Base-by-base conservation (phyloP, 2,888 invertebrate genomes). In the Autographa pulchrina region DNA sequence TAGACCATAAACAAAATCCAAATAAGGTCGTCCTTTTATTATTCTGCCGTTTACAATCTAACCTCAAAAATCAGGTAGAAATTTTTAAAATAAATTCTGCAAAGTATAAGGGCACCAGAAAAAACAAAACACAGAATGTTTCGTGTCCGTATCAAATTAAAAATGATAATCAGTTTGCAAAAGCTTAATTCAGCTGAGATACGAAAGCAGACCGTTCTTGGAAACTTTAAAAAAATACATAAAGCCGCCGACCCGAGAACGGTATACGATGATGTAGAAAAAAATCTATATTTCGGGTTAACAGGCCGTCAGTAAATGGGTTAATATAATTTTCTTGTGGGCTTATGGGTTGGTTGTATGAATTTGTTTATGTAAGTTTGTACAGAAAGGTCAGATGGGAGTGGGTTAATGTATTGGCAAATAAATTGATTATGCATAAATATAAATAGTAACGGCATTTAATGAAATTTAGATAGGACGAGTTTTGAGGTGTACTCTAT, bases 61-160 rank as follows among this genome's bases (percentile, higher is more conserved):
- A 61, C 56, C 59, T 31, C 52, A 68, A 75, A 73, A 72, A 56
- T 11, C 73, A 83, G 69, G 72, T 75, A 75, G 62, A 64, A 64
- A 77, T 68, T 70, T 25, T 58, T n/a, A 75, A 70, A 77, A 72
- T 70, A 67, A 56, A 75, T 69, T 64, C 70, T 69, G 64, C 65
- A 62, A 69, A 62, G 62, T 68, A 58, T 62, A 62, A 9, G 52
- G 1, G 32, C 59, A 32, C 43, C 20, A 75, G 25, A 76, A 84
- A 82, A 83, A 85, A 76, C 52, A 18, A 20, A 8, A 60, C 71
- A 74, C 65, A 75, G 78, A 80, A 77, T 78, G 75, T 73, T 89
- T 89, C 91, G 90, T 90, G 90, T 84, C 84, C 77, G 86, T 86
- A 86, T 87, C 88, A 89, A 91, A 89, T 90, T 91, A 91, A 90